Evolutionary conservation across 2,888 invertebrate species (phyloP).

Genomic region (Sialis lutaria): DNA sequence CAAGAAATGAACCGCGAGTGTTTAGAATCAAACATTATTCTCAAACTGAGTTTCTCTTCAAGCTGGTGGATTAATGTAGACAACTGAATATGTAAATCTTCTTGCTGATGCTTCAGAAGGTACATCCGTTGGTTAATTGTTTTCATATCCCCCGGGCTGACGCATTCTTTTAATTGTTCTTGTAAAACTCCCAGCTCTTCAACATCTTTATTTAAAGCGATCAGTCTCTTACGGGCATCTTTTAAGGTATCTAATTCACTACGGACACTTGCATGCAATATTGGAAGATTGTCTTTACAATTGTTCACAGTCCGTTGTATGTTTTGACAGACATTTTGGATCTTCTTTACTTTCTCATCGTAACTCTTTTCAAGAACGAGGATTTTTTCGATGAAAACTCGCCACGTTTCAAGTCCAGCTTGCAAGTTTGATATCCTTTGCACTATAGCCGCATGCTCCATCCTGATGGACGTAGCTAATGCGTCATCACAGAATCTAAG

Average conservation of each 20-base stretch:
- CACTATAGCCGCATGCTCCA: constrained; percentile 61
- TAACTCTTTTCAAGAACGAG: constrained; percentile 42
- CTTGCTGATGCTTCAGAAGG: constrained; percentile 62
- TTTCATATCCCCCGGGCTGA: constrained; percentile 71
- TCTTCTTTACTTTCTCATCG: constrained; percentile 37
- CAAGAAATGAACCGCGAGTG: constrained; percentile 47
- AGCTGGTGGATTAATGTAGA: constrained; percentile 51
- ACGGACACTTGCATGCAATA: constrained; percentile 42
- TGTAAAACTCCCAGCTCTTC: constrained; percentile 56
- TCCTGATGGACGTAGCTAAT: constrained; percentile 57
- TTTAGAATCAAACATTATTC: constrained; percentile 51
- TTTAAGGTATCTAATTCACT: constrained; percentile 44
- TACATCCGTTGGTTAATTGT: constrained; percentile 60
- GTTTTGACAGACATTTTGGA: constrained; percentile 44
- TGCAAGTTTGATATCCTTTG: constrained; percentile 64
- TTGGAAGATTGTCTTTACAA: constrained; percentile 29
- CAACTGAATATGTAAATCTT: constrained; percentile 64
- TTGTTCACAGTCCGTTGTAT: constrained; percentile 41
- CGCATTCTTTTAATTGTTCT: constrained; percentile 68
- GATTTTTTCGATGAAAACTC: constrained; percentile 52
- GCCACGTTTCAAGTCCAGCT: constrained; percentile 70
- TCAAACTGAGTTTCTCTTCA: constrained; percentile 54
- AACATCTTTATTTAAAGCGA: constrained; percentile 39
- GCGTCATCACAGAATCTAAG: constrained; percentile 58
- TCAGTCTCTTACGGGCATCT: constrained; percentile 38